Evolutionary conservation across 2,797 vertebrate genomes (phyloP).

Genomic region (Alosa sapidissima): DNA sequence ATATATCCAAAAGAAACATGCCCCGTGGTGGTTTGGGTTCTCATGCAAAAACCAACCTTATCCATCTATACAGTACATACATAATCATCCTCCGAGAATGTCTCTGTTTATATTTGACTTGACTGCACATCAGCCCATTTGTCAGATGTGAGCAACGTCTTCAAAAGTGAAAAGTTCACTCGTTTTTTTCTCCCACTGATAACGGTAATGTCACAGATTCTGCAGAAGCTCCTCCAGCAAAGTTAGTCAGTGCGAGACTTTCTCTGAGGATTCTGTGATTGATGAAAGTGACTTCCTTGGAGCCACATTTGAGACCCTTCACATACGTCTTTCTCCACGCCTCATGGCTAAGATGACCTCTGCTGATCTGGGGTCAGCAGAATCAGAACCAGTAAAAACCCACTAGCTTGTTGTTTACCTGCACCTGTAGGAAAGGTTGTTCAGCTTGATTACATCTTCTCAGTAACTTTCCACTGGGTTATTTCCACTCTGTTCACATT

Average conservation of each 20-base stretch:
- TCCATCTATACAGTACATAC: background rate
- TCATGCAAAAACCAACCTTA: background rate
- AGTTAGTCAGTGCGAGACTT: background rate
- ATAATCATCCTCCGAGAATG: background rate
- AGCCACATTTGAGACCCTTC: background rate
- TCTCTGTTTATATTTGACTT: slow-evolving; percentile 12
- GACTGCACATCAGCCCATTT: background rate
- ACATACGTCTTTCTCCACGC: background rate
- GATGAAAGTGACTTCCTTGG: background rate
- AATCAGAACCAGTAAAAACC: background rate
- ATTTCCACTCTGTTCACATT: background rate
- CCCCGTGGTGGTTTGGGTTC: background rate
- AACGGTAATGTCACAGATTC: background rate
- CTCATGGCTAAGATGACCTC: background rate
- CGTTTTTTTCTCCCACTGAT: background rate
- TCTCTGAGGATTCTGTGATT: background rate
- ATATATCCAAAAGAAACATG: background rate
- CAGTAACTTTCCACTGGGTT: background rate
- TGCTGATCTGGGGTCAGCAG: background rate
- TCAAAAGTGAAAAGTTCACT: slow-evolving; percentile 14
- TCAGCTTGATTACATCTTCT: background rate
- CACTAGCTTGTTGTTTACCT: background rate
- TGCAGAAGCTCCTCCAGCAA: background rate
- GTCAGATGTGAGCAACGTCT: background rate
- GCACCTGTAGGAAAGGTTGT: background rate